A percentile compares a stretch with the other conserved stretches of the same genome.
Conservation (phyloP, 2,797 vertebrate genomes). For the Peromyscus nudipes region DNA sequence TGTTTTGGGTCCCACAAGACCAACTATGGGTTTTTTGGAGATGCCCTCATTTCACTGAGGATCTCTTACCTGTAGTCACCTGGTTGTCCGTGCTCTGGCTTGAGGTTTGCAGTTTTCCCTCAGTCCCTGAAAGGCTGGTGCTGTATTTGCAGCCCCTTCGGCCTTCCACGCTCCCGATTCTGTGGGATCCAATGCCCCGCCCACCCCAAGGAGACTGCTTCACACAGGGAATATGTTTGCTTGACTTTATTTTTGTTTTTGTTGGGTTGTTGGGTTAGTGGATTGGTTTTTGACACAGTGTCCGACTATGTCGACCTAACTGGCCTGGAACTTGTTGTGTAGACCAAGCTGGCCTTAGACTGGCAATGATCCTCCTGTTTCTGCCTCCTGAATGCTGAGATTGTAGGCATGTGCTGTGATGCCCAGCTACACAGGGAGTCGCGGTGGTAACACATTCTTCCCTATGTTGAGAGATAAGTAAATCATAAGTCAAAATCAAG, state of each 20-base stretch:
- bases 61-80: neutral
- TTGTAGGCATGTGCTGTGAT: too few species aligned
- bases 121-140: neutral
- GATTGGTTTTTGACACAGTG: neutral
- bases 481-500: neutral
- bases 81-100: neutral
- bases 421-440: too few species aligned
- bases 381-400: neutral
- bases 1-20: neutral
- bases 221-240: neutral
- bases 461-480: neutral
- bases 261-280: neutral
- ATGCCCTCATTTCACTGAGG: neutral
- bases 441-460: neutral
- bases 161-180: neutral
- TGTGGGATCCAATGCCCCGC: neutral
- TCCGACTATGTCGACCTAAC: neutral
- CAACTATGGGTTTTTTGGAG: neutral
- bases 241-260: neutral
- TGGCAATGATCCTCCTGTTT: neutral
- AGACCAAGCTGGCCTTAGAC: neutral
- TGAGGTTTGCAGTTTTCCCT: neutral
- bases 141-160: neutral
- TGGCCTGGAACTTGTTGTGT: neutral
- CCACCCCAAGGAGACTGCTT: neutral